Conservation (phyloP, 1,140 invertebrate genomes). For the Drosophila parvula region DNA sequence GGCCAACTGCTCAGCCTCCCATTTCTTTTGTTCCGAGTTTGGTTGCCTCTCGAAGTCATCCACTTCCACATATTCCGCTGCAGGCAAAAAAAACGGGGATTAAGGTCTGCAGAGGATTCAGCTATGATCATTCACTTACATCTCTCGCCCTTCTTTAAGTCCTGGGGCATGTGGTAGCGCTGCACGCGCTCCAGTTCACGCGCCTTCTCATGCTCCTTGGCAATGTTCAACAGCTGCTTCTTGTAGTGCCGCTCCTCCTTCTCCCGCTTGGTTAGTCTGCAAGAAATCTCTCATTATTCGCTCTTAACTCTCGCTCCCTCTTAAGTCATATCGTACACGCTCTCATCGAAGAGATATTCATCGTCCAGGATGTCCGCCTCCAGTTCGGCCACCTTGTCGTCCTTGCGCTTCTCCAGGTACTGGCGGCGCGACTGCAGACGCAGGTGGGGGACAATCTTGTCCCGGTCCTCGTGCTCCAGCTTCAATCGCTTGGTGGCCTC, state of each 20-base stretch:
- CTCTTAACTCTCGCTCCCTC: accelerated
- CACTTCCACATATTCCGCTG: conserved; percentile 91
- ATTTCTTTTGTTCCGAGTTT: conserved; percentile 97
- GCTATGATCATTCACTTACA: conserved; percentile 22
- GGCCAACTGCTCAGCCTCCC: conserved; percentile 98
- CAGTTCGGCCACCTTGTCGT: conserved; percentile 97
- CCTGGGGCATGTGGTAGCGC: conserved; percentile 96
- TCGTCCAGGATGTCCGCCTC: conserved; percentile 98
- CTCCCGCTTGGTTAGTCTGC: conserved; percentile 93
- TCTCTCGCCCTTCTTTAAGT: conserved; percentile 89
- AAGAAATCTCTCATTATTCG: background rate
- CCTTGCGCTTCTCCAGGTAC: conserved; percentile 97
- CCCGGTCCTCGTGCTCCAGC: conserved; percentile 92
- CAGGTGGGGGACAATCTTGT: conserved; percentile 94
- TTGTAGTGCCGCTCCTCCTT: conserved; percentile 94
- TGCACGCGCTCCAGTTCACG: conserved; percentile 95
- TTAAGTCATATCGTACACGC: conserved; percentile 87
- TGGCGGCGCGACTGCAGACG: conserved; percentile 95
- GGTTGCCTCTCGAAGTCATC: conserved; percentile 93
- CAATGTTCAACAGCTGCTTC: conserved; percentile 94
- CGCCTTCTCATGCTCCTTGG: conserved; percentile 98
- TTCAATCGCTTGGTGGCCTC: conserved; percentile 97
- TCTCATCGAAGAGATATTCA: conserved; percentile 96
- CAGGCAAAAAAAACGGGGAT: background rate
- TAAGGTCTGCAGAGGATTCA: accelerated